These are phyloP conservation scores for Clarias laeviceps DNA, from an alignment of 2,797 vertebrate genomes.

Conservation along the genomic window DNA sequence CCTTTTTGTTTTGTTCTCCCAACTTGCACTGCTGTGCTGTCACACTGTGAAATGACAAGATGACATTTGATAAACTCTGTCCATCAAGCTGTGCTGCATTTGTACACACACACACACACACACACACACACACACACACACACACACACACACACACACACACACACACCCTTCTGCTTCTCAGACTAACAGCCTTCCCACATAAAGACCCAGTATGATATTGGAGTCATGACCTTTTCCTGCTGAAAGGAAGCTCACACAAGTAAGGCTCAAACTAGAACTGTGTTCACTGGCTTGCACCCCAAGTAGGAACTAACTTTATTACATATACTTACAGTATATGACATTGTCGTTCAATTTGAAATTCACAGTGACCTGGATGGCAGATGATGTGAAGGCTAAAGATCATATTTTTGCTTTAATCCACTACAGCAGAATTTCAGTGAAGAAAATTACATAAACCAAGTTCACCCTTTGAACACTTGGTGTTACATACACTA, in stretches of 20 bases:
- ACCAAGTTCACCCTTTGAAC: too few species aligned
- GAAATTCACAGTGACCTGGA: too few species aligned
- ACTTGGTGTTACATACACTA: too few species aligned
- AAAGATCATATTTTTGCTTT: too few species aligned
- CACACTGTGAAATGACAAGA: slow-evolving; percentile 45
- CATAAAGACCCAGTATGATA: slow-evolving; percentile 47
- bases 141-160: slow-evolving; percentile 26
- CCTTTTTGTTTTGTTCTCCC: slow-evolving; percentile 29
- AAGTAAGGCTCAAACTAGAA: slow-evolving; percentile 11
- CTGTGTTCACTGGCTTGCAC: not conserved
- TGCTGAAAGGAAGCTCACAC: slow-evolving; percentile 34
- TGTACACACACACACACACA: slow-evolving; percentile 33
- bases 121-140: slow-evolving; percentile 35
- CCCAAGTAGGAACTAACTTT: not conserved
- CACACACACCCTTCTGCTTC: slow-evolving; percentile 16
- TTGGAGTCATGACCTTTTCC: slow-evolving; percentile 46
- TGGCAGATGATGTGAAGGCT: too few species aligned
- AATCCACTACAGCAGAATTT: too few species aligned
- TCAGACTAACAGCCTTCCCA: slow-evolving; percentile 44
- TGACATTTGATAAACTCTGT: slow-evolving; percentile 59
- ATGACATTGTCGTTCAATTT: not conserved
- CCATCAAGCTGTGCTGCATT: slow-evolving; percentile 52
- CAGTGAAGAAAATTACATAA: too few species aligned
- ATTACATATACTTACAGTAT: not conserved
- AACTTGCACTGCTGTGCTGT: slow-evolving; percentile 16